Evolutionary conservation across 2,797 vertebrate genomes (phyloP), one percentile per base, ranked within the genome.

Genomic region (Pseudomugil tenellus): DNA sequence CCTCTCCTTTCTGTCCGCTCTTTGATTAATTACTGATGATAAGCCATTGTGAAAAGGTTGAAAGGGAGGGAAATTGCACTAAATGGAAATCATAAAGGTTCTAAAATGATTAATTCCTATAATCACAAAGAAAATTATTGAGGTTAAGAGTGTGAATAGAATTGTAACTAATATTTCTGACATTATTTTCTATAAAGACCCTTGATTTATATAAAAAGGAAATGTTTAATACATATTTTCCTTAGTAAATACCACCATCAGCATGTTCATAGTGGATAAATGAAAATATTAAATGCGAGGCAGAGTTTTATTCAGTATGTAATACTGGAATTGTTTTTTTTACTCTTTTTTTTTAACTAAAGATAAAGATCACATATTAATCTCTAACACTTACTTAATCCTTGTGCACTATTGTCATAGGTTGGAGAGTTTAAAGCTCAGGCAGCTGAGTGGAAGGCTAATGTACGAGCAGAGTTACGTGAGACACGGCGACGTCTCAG

Each of bases 371-470:
- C 2, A 46, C 8, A 23, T 10, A 28, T 21, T 12, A 11, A 31
- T 10, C 17, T 31, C 19, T n/a, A 11, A 1, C 13, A 16, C 8
- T 9, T 23, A 26, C n/a, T 9, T 67, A 1, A 70, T 68, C 25
- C 1, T 61, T 17, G 3, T 58, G 17, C 7, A 3, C 48, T 66
- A 1, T 74, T 14, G 1, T 61, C n/a, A 49, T 88, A 99, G 98
- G 98, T 99, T 0, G 98, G 96, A n/a, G 98, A 97, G 89, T 94
- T 99, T 83, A 99, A 98, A 90, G 98, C 96, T 70, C 97, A 99
- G 0, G 97, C 98, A 0, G 98, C 95, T 0, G 98, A 99, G 73
- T 99, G 98, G 98, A 99, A 99, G 88, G 98, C 98, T 2, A 99
- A 97, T 0, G 96, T 99, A 29, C 96, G 96, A 0, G 98, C 98